phyloP scores from a whole-genome alignment of 2,888 invertebrate genomes.

The Lithophane semibrunnea region DNA sequence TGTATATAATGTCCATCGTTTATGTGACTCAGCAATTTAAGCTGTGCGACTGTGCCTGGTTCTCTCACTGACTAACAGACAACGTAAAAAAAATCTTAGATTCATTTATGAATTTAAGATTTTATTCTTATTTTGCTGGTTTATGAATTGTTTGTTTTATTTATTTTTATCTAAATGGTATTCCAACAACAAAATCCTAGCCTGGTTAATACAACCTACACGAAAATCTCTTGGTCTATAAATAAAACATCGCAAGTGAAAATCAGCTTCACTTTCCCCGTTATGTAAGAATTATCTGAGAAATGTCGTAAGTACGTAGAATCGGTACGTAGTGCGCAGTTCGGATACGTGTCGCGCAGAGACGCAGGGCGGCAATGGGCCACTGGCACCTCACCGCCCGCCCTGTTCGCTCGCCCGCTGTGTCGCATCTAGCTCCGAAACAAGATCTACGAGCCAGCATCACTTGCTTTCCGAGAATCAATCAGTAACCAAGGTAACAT shows the following conservation, averaged over 20 bases:
- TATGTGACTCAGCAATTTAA: too few species aligned
- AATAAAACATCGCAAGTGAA: slow-evolving; percentile 10
- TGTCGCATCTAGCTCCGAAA: slow-evolving; percentile 11
- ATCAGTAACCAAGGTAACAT: slow-evolving; percentile 57
- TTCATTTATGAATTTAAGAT: not conserved
- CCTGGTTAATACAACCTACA: too few species aligned
- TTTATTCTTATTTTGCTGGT: not conserved
- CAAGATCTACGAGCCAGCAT: slow-evolving; percentile 26
- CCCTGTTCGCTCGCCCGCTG: slow-evolving; percentile 65
- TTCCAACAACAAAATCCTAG: too few species aligned
- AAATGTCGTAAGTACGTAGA: slow-evolving; percentile 40
- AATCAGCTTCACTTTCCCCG: slow-evolving; percentile 23
- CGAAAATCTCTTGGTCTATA: not conserved
- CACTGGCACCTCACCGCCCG: slow-evolving; percentile 76
- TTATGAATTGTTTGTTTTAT: not conserved
- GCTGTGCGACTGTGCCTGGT: not conserved
- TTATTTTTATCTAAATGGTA: not conserved
- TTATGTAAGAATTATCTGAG: slow-evolving; percentile 30
- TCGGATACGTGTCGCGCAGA: slow-evolving; percentile 62
- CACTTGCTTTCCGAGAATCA: slow-evolving; percentile 35
- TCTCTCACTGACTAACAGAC: not conserved
- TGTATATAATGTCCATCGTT: too few species aligned
- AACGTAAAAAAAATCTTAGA: not conserved
- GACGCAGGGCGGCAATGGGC: slow-evolving; percentile 72
- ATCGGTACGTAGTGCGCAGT: slow-evolving; percentile 76